Conservation (phyloP, 1,140 invertebrate species). For the Pseudomyrmex sp. region DNA sequence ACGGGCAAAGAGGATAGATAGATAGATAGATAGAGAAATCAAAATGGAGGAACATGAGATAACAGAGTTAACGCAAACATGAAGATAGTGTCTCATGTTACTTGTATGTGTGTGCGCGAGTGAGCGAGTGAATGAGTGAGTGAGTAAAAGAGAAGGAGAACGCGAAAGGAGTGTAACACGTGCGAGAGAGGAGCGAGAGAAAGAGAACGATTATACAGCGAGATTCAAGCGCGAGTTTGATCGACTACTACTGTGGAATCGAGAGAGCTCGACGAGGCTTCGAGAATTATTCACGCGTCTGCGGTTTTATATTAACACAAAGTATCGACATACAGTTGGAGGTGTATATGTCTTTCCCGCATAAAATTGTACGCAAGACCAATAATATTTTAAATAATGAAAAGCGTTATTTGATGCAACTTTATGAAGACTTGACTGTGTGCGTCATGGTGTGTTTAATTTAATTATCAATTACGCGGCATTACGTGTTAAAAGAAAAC, state of each 20-base stretch:
- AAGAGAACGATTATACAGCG: conserved; percentile 37
- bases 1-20: conserved; percentile 62
- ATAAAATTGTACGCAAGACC: too few relatives aligned
- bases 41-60: conserved; percentile 77
- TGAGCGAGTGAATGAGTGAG: conserved; percentile 22
- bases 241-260: conserved; percentile 27
- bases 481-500: conserved; percentile 1
- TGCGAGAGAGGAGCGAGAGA: not conserved
- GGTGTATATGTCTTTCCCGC: too few relatives aligned
- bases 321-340: conserved; percentile 9
- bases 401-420: too few relatives aligned
- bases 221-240: conserved; percentile 54
- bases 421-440: too few relatives aligned
- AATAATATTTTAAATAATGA: not conserved
- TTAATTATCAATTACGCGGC: too few relatives aligned
- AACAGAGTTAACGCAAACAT: conserved; percentile 83
- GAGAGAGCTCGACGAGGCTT: conserved; percentile 26
- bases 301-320: conserved; percentile 20
- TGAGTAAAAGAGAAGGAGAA: not conserved
- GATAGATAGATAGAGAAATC: conserved; percentile 58
- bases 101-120: conserved; percentile 8
- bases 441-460: too few relatives aligned
- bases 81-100: conserved; percentile 78
- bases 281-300: conserved; percentile 11
- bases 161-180: not conserved